Evolutionary conservation across 2,113 vertebrate genomes (phyloP).

Genomic region (Helogale parvula): DNA sequence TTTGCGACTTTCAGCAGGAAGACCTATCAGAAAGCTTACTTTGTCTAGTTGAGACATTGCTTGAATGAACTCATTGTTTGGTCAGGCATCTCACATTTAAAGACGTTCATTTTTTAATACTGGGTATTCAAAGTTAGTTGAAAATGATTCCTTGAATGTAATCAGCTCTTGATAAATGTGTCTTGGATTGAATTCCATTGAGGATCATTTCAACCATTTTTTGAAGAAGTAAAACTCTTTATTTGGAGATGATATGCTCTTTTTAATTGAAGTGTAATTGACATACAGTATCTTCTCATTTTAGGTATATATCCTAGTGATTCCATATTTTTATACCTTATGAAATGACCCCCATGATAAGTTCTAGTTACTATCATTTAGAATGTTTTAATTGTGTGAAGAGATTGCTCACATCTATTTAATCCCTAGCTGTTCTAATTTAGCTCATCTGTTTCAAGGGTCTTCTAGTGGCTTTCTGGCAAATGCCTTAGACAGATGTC

Average conservation of each 20-base stretch:
- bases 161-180: not conserved
- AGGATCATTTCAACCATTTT: not conserved
- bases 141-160: not conserved
- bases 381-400: not conserved
- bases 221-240: not conserved
- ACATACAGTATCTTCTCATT: not conserved
- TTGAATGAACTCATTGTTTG: constrained; percentile 14
- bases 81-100: not conserved
- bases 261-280: not conserved
- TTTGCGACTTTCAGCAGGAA: constrained; percentile 41
- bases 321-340: not conserved
- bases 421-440: not conserved
- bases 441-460: not conserved
- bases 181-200: not conserved
- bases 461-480: constrained; percentile 26
- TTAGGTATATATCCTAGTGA: not conserved
- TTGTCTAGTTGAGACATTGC: constrained; percentile 11
- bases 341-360: not conserved
- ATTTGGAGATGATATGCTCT: not conserved
- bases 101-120: not conserved
- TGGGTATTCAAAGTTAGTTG: not conserved
- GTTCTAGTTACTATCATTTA: not conserved
- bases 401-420: not conserved
- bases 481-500: not conserved
- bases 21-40: constrained; percentile 14